Base-by-base conservation (phyloP, 2,113 vertebrate genomes). In the Cheirogaleus medius region DNA sequence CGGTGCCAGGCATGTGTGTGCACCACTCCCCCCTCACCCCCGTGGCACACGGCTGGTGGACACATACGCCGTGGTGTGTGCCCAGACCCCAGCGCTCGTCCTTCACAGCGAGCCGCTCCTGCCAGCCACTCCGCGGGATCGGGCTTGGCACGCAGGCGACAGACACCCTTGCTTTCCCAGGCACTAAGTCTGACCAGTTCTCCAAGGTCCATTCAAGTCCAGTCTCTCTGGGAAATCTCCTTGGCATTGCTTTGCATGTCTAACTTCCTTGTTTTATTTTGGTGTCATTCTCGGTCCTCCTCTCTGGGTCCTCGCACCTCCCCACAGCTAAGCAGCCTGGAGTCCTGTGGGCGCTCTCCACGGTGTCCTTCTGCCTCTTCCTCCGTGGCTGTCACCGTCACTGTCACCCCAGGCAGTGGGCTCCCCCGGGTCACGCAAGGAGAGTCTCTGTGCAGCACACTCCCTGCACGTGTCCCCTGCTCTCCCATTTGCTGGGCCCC, bases 41-140 rank as follows among this genome's bases (percentile, higher is more conserved):
- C 7, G 21, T 6, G 18, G 6, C 21, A 6, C 56, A 1, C 56
- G 1, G 34, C 49, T 49, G 49, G 49, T 15, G n/a, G 56, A 39
- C 68, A 54, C 11, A 4, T 71, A 10, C 20, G 21, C 5, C 2
- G 39, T 4, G 37, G 32, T 12, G 2, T 52, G 76, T 78, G 49
- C 34, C 12, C 23, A 11, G 15, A 3, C 27, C 64, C 49, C 27
- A 34, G 42, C 32, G 27, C 64, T 2, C 2, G 3, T 4, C 21
- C 56, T n/a, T 42, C n/a, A 27, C 15, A 23, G 1, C 2, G 10
- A 6, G 6, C 56, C 1, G 0, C 17, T 47, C 11, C 0, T 17
- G 29, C 37, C 42, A 14, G 64, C 37, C 32, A 1, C 69, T 32
- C 21, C 27, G 27, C 8, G 17, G 44, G 44, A 25, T 25, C 47